These are phyloP conservation scores for Cololabis saira DNA, from an alignment of 2,113 vertebrate species.

Conservation along the genomic window DNA sequence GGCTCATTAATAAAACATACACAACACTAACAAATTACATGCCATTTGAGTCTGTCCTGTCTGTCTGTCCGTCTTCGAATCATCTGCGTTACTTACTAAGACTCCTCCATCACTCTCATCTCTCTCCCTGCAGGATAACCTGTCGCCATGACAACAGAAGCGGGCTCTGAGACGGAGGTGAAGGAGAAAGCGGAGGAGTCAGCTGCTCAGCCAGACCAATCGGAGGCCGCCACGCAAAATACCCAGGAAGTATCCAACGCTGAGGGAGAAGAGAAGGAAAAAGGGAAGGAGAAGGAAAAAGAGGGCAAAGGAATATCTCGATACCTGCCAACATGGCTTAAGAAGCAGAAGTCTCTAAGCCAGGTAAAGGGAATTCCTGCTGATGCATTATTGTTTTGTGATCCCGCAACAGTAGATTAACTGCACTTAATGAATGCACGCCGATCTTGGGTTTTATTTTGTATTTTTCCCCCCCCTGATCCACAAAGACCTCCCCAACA, in stretches of 20 bases:
- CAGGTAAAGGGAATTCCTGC: conserved; percentile 60
- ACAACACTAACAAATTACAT: neutral
- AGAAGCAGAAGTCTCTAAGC: conserved; percentile 93
- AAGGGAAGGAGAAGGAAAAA: conserved; percentile 79
- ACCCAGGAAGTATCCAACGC: conserved; percentile 78
- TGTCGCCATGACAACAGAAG: conserved; percentile 93
- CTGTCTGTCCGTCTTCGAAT: too few species aligned
- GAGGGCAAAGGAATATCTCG: conserved; percentile 92
- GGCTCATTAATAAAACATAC: too few species aligned
- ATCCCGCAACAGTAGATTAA: neutral
- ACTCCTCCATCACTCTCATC: neutral
- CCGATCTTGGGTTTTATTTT: neutral
- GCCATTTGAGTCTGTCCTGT: too few species aligned
- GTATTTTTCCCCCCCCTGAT: neutral
- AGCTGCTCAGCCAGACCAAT: conserved; percentile 50
- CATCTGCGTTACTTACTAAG: too few species aligned
- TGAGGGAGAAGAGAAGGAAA: conserved; percentile 72
- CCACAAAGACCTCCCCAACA: conserved; percentile 64
- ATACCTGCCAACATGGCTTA: conserved; percentile 96
- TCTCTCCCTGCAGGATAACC: conserved; percentile 75
- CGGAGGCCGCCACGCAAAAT: conserved; percentile 60
- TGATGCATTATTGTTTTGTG: neutral
- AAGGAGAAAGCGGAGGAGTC: conserved; percentile 86
- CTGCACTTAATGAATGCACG: neutral
- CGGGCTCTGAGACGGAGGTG: conserved; percentile 87